phyloP scores from a whole-genome alignment of 2,113 vertebrate species.

The Rutilus rutilus region DNA sequence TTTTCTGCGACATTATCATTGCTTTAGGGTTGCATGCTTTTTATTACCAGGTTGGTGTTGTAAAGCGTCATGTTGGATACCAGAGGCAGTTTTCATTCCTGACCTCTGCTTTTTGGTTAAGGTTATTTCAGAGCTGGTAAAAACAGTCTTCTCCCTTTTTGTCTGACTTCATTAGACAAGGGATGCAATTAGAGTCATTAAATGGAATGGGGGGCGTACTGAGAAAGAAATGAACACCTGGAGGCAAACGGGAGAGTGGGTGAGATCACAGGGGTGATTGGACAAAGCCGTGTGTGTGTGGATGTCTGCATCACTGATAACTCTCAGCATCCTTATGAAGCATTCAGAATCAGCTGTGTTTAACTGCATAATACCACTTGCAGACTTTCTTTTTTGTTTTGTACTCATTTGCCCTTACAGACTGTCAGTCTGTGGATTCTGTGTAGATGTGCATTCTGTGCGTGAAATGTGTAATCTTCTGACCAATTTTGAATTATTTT shows the following conservation, averaged over 20 bases:
- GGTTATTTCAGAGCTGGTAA: conserved; percentile 35
- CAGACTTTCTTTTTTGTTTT: neutral
- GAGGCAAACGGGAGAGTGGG: conserved; percentile 40
- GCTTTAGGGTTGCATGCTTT: conserved; percentile 26
- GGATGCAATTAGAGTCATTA: conserved; percentile 64
- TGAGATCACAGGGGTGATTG: conserved; percentile 45
- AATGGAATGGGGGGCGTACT: conserved; percentile 51
- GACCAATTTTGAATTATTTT: conserved; percentile 13
- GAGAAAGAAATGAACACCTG: conserved; percentile 52
- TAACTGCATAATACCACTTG: neutral
- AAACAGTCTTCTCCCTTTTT: conserved; percentile 41
- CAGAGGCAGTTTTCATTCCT: neutral
- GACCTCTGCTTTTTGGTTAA: conserved; percentile 26
- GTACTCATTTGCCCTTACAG: neutral
- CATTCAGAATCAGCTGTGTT: neutral
- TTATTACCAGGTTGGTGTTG: conserved; percentile 30
- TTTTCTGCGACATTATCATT: neutral
- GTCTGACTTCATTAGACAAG: conserved; percentile 49
- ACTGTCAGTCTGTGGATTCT: conserved; percentile 2
- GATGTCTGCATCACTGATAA: conserved; percentile 13
- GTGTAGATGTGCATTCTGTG: neutral
- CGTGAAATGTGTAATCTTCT: neutral
- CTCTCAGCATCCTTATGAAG: conserved; percentile 25
- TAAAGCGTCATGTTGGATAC: neutral
- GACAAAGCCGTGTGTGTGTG: conserved; percentile 17